Evolutionary conservation across 2,797 vertebrate genomes (phyloP), one percentile per base, ranked within the genome.

Genomic region (Xyrichtys novacula): DNA sequence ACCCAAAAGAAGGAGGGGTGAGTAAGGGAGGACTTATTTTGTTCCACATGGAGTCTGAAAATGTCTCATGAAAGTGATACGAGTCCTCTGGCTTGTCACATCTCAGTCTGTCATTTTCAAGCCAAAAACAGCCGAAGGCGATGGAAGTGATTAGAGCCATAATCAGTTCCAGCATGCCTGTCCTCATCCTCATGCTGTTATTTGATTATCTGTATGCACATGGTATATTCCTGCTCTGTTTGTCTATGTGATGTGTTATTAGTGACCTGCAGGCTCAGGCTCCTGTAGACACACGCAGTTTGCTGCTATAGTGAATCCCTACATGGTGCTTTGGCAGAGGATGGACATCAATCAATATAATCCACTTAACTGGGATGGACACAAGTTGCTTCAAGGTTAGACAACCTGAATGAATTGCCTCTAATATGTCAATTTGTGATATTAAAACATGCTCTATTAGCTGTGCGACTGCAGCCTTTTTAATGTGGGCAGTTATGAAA

Each of bases 341-440:
- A 87, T 78, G 76, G 74, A 80, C 66, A 75, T 74, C 78, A 84
- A 85, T 89, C 83, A 80, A 88, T 88, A 77, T 88, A 88, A 91
- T 88, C 90, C 86, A 86, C 76, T 90, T 86, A 88, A 63, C 46
- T 12, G 26, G 50, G 75, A 74, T 85, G 80, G 74, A 65, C 63
- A 38, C 69, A 70, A 85, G 88, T 90, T 73, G 90, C 60, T 56
- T 82, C 83, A 88, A 88, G 88, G 88, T 89, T 88, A 87, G 85
- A 78, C 74, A 81, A 66, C 62, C 53, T 53, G 65, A 81, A 86
- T 82, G 47, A 84, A 87, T 70, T 56, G 72, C 54, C 60, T 44
- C 12, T 64, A 71, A 83, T 62, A 25, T 2, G 3, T 32, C 54
- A 44, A 49, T 64, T 50, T 3, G 16, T 55, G 34, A 40, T 65